phyloP scores from a whole-genome alignment of 2,797 vertebrate genomes.

The Spinibarbus caldwelli region DNA sequence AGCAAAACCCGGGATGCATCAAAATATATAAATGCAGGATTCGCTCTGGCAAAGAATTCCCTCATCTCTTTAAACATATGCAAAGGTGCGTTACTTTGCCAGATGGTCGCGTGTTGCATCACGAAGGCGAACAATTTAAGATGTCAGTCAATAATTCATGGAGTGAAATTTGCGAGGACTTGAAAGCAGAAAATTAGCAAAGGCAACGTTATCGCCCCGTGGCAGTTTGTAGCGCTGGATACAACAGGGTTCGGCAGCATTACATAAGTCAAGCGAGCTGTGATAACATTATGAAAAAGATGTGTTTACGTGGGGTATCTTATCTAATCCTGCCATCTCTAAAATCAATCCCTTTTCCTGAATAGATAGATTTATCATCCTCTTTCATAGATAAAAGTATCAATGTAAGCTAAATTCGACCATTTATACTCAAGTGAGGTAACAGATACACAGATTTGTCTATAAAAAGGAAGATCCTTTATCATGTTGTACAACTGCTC shows the following conservation, averaged over 20 bases:
- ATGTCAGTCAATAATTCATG: not conserved
- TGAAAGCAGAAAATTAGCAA: not conserved
- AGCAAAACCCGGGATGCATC: not conserved
- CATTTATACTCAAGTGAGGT: not conserved
- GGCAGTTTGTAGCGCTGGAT: not conserved
- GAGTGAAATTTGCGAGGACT: not conserved
- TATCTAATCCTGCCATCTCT: constrained; percentile 11
- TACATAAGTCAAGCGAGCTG: constrained; percentile 20
- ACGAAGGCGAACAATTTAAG: not conserved
- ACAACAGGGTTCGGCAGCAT: not conserved
- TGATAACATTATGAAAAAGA: constrained; percentile 15
- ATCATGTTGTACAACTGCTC: not conserved
- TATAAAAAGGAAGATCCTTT: not conserved
- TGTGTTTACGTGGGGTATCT: not conserved
- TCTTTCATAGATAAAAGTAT: not conserved
- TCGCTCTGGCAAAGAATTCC: not conserved
- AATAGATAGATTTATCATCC: not conserved
- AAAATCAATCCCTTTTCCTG: constrained; percentile 15
- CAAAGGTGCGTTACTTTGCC: not conserved
- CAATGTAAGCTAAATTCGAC: not conserved
- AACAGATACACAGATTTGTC: not conserved
- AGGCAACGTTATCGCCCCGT: not conserved
- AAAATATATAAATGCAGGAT: not conserved
- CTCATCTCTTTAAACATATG: not conserved
- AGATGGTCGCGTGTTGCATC: not conserved